A percentile compares a stretch with the other conserved stretches of the same genome.
Evolutionary conservation across 1,140 invertebrate genomes (phyloP).

Genomic region (Pseudoatta argentina): DNA sequence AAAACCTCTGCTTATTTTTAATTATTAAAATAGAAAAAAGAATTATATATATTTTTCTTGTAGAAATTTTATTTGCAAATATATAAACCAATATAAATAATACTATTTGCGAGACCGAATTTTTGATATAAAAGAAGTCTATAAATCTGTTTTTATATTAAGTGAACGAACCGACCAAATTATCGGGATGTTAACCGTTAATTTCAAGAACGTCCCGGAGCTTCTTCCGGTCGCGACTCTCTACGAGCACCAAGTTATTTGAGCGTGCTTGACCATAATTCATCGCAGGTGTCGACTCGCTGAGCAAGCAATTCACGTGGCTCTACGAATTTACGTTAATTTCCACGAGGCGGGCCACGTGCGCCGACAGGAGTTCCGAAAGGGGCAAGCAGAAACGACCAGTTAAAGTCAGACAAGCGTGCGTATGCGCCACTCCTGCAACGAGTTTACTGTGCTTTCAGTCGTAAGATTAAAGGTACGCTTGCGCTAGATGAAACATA

Average conservation of each 20-base stretch:
- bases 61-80: neutral
- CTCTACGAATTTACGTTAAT: slow-evolving; percentile 53
- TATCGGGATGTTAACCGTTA: slow-evolving; percentile 15
- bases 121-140: neutral
- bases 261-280: slow-evolving; percentile 59
- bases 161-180: slow-evolving; percentile 4
- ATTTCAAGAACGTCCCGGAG: slow-evolving; percentile 24
- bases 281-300: slow-evolving; percentile 65
- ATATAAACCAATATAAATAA: neutral
- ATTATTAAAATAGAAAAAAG: neutral
- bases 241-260: slow-evolving; percentile 42
- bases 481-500: neutral
- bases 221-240: neutral
- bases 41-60: neutral
- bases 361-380: slow-evolving; percentile 39
- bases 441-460: slow-evolving; percentile 23
- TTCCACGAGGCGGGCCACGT: slow-evolving; percentile 30
- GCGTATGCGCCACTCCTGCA: slow-evolving; percentile 36
- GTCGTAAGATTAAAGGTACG: slow-evolving; percentile 45
- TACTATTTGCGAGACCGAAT: neutral
- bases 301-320: slow-evolving; percentile 58
- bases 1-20: neutral
- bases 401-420: slow-evolving; percentile 53
- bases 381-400: slow-evolving; percentile 38
- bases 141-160: neutral